Conservation (phyloP, 2,797 vertebrate species). For the Coranthus polyacanthus region DNA sequence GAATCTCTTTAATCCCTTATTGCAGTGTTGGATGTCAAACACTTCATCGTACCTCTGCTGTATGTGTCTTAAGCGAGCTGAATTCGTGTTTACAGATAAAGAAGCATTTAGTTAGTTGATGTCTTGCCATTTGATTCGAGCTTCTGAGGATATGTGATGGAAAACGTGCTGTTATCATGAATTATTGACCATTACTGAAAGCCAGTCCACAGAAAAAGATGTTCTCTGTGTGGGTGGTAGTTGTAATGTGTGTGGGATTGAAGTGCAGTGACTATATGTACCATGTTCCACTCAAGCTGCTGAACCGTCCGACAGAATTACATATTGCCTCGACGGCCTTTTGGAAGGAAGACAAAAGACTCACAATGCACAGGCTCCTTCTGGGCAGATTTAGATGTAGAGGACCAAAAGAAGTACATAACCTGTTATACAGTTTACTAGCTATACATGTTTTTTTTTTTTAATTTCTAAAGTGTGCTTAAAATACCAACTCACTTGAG, state of each 20-base stretch:
- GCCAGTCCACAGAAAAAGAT: conserved; percentile 13
- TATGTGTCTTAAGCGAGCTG: conserved; percentile 26
- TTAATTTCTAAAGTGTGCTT: no score
- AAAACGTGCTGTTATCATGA: conserved; percentile 15
- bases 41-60: no score
- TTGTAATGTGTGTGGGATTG: conserved; percentile 7
- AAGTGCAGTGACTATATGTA: conserved; percentile 14
- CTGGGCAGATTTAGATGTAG: background rate
- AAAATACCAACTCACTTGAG: no score
- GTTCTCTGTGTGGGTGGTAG: conserved; percentile 26
- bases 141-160: conserved; percentile 11
- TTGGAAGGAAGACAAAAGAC: background rate
- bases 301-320: background rate
- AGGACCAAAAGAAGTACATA: background rate
- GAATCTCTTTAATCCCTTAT: no score
- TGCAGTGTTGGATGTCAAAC: background rate
- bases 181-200: conserved; percentile 25
- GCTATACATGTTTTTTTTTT: no score
- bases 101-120: conserved; percentile 13
- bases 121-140: conserved; percentile 23
- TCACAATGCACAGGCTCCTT: background rate
- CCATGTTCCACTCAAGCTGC: conserved; percentile 13
- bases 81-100: conserved; percentile 26
- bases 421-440: background rate
- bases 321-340: background rate